phyloP scores from a whole-genome alignment of 2,888 invertebrate genomes.

The Tubulanus polymorphus region DNA sequence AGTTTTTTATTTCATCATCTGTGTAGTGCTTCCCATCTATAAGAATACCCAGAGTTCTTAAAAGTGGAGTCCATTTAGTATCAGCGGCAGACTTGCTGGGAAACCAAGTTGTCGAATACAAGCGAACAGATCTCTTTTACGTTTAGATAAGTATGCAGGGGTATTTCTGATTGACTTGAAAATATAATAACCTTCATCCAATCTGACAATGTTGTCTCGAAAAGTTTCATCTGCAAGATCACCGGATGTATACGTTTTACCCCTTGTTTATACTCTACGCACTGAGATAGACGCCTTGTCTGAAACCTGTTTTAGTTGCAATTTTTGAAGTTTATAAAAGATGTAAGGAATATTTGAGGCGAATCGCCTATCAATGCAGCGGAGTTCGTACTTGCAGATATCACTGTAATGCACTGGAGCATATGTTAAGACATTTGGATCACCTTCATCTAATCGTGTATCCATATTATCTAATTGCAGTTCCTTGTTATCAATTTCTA shows the following conservation, averaged over 20 bases:
- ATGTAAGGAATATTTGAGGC: neutral
- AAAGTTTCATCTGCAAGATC: neutral
- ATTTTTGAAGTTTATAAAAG: neutral
- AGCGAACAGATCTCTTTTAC: neutral
- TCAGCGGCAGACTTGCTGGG: slow-evolving; percentile 13
- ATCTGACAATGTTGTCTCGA: neutral
- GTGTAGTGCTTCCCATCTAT: slow-evolving; percentile 7
- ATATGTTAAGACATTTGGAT: neutral
- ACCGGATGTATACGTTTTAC: neutral
- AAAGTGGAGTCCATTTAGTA: slow-evolving; percentile 19
- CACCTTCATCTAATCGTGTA: slow-evolving; percentile 1
- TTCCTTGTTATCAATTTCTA: too few relatives aligned
- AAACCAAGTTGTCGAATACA: neutral
- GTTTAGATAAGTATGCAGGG: neutral
- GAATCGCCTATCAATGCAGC: neutral
- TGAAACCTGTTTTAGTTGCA: neutral
- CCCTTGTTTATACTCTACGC: neutral
- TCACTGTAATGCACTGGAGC: neutral
- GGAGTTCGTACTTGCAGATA: neutral
- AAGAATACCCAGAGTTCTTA: slow-evolving; percentile 17
- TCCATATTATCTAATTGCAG: neutral
- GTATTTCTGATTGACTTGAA: neutral
- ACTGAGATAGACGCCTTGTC: neutral
- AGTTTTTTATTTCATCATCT: slow-evolving; percentile 11
- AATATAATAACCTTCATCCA: slow-evolving; percentile 1